These are phyloP conservation scores for Choloepus hoffmanni DNA, from an alignment of 2,113 vertebrate species.

Conservation along the genomic window DNA sequence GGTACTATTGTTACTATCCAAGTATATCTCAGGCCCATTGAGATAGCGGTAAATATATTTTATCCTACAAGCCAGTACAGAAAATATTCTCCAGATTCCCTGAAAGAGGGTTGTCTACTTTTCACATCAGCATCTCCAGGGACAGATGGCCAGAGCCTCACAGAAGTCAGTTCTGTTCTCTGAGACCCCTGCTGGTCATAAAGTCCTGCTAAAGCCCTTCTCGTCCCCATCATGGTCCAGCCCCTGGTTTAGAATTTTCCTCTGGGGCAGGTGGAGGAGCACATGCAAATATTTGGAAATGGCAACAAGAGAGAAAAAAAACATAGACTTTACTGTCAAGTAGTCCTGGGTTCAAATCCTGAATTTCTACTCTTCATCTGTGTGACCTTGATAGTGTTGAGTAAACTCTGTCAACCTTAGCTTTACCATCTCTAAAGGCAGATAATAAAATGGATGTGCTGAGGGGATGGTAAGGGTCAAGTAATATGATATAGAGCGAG, in stretches of 20 bases:
- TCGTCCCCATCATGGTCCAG: background rate
- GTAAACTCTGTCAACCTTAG: background rate
- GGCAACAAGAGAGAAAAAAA: background rate
- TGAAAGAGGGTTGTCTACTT: background rate
- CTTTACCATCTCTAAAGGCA: background rate
- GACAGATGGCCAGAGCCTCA: background rate
- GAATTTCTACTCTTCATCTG: background rate
- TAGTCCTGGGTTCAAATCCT: background rate
- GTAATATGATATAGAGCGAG: background rate
- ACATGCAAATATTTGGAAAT: background rate
- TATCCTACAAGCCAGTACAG: background rate
- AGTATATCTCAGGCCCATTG: background rate
- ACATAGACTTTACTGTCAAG: background rate
- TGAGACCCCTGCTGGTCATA: accelerated
- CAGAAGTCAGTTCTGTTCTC: background rate
- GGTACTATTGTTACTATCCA: background rate
- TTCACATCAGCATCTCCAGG: background rate
- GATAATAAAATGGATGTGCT: background rate
- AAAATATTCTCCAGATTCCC: background rate
- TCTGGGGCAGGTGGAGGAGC: background rate
- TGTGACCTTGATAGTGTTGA: background rate
- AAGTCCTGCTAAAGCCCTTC: background rate
- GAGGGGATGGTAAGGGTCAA: background rate
- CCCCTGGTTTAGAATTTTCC: background rate
- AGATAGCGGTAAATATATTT: background rate